phyloP scores from a whole-genome alignment of 2,888 invertebrate genomes.

The Drosophila bunnanda region DNA sequence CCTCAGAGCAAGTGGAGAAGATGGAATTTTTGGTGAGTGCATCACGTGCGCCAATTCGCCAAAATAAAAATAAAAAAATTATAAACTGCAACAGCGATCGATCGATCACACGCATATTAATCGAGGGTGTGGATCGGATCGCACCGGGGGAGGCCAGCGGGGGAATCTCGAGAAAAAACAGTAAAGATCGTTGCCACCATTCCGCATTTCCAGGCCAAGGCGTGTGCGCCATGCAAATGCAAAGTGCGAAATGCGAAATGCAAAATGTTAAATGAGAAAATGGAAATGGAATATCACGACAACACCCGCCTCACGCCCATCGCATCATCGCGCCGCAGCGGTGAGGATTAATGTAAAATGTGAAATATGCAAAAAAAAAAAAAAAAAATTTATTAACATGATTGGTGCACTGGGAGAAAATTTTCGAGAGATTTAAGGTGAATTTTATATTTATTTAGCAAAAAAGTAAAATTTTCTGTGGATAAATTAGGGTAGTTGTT shows the following conservation, averaged over 20 bases:
- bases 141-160: background rate
- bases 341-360: slow-evolving; percentile 59
- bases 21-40: slow-evolving; percentile 49
- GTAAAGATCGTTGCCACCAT: slow-evolving; percentile 70
- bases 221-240: slow-evolving; percentile 74
- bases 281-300: slow-evolving; percentile 53
- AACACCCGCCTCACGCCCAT: slow-evolving; percentile 66
- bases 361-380: slow-evolving; percentile 45
- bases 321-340: slow-evolving; percentile 9
- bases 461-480: background rate
- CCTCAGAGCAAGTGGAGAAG: slow-evolving; percentile 41
- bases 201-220: slow-evolving; percentile 73
- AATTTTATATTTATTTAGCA: too few relatives aligned
- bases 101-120: slow-evolving; percentile 59
- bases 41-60: slow-evolving; percentile 63
- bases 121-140: slow-evolving; percentile 7
- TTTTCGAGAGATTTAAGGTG: background rate
- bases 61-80: slow-evolving; percentile 11
- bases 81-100: slow-evolving; percentile 44
- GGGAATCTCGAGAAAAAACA: slow-evolving; percentile 27
- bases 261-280: slow-evolving; percentile 31
- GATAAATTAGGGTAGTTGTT: background rate
- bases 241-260: slow-evolving; percentile 34
- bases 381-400: slow-evolving; percentile 35
- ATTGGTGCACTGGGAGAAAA: slow-evolving; percentile 32